A percentile compares a stretch with the other conserved stretches of the same genome.
Evolutionary conservation across 2,888 invertebrate genomes (phyloP).

Genomic region (Sabellastarte sp.): DNA sequence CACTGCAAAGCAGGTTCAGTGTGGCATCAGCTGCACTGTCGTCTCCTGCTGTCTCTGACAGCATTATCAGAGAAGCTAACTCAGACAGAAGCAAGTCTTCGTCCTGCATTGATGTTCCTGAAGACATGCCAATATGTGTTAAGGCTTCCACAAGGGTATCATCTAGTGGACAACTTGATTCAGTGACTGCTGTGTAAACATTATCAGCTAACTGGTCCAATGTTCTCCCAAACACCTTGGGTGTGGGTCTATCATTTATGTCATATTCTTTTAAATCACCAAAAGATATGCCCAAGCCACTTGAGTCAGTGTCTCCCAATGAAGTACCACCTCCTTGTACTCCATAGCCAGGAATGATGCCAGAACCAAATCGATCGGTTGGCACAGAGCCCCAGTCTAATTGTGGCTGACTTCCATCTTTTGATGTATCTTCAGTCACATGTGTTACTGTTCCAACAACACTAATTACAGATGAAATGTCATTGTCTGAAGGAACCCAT

Average conservation of each 20-base stretch:
- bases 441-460: background rate
- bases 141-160: background rate
- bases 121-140: background rate
- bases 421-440: background rate
- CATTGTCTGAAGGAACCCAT: background rate
- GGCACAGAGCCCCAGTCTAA: background rate
- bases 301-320: background rate
- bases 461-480: background rate
- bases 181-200: background rate
- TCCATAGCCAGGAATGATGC: background rate
- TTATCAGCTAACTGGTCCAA: background rate
- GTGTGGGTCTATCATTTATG: no score
- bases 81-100: background rate
- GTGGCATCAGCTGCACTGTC: background rate
- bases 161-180: no score
- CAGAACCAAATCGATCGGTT: background rate
- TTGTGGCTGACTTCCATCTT: background rate
- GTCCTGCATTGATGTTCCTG: background rate
- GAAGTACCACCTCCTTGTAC: background rate
- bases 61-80: background rate
- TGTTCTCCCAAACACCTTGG: background rate
- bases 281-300: background rate
- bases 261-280: no score
- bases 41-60: background rate
- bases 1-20: background rate